Conservation (phyloP, 2,797 vertebrate species). For the Mycteria americana region DNA sequence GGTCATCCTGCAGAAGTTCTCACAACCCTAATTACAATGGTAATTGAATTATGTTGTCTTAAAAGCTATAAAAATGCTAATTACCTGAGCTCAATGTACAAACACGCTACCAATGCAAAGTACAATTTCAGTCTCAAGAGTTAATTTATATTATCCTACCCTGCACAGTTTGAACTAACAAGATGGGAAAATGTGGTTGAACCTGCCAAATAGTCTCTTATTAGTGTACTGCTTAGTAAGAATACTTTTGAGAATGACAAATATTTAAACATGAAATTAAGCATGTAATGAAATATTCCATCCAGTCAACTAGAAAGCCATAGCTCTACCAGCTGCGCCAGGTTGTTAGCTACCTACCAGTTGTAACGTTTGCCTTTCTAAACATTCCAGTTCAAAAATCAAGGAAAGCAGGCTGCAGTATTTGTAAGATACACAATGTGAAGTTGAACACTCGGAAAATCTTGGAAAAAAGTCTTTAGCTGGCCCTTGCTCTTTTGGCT, state of each 20-base stretch:
- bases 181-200: slow-evolving; percentile 37
- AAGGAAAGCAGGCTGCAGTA: neutral
- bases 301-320: slow-evolving; percentile 10
- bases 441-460: neutral
- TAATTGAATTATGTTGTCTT: slow-evolving; percentile 67
- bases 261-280: slow-evolving; percentile 52
- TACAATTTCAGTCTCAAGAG: slow-evolving; percentile 18
- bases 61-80: slow-evolving; percentile 65
- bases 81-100: slow-evolving; percentile 23
- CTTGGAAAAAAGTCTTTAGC: neutral
- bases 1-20: slow-evolving; percentile 73
- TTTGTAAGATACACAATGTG: neutral
- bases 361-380: neutral
- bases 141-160: slow-evolving; percentile 19
- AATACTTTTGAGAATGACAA: slow-evolving; percentile 26
- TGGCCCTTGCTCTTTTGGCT: neutral
- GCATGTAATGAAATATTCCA: slow-evolving; percentile 38
- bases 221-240: neutral
- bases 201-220: slow-evolving; percentile 37
- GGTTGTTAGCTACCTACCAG: neutral
- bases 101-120: neutral
- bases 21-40: slow-evolving; percentile 72
- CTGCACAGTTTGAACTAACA: slow-evolving; percentile 17
- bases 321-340: neutral
- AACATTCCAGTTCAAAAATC: neutral